Conservation (phyloP, 2,113 vertebrate genomes). For the Protomyctophum bolini region DNA sequence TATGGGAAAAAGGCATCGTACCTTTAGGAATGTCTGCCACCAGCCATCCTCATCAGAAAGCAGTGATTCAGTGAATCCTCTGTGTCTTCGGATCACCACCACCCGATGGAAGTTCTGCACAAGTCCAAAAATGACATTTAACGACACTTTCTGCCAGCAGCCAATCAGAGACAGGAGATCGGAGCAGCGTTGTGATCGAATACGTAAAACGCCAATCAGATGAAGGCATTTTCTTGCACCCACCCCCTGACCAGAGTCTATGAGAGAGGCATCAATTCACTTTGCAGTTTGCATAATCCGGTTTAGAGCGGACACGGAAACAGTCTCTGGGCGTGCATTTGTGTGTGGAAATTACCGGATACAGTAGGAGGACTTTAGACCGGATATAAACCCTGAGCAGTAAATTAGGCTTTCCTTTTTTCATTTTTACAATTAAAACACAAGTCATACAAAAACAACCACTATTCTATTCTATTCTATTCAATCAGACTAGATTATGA, state of each 20-base stretch:
- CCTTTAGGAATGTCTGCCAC: conserved; percentile 41
- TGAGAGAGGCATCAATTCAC: too few species aligned
- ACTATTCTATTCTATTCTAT: too few species aligned
- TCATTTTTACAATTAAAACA: too few species aligned
- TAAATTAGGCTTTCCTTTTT: too few species aligned
- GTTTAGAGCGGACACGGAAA: too few species aligned
- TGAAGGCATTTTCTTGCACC: rapidly evolving
- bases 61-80: conserved; percentile 28
- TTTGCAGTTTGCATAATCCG: too few species aligned
- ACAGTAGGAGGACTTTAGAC: too few species aligned
- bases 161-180: conserved; percentile 53
- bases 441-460: too few species aligned
- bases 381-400: too few species aligned
- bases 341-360: too few species aligned
- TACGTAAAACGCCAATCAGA: conserved; percentile 22
- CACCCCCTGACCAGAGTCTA: not conserved
- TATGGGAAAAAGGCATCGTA: conserved; percentile 1
- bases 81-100: not conserved
- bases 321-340: too few species aligned
- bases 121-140: conserved; percentile 66
- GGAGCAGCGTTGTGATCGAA: conserved; percentile 17
- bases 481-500: too few species aligned
- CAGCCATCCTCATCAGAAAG: conserved; percentile 37
- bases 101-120: conserved; percentile 40
- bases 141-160: conserved; percentile 15